Evolutionary conservation across 2,113 vertebrate species (phyloP), one percentile per base, ranked within the genome.

Genomic region (Gila orcuttii): DNA sequence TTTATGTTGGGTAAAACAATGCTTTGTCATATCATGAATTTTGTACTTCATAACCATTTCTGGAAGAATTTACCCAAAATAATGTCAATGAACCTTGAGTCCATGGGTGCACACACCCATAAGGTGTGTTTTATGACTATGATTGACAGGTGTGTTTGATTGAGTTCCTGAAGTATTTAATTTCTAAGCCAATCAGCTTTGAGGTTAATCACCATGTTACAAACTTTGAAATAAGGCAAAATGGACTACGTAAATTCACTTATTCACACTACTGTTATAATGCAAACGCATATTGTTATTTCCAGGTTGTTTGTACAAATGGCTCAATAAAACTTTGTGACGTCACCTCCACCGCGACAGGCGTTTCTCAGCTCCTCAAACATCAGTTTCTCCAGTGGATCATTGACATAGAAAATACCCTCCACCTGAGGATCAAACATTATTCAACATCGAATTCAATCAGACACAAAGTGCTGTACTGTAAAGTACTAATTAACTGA

Each of bases 361-460:
- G 98, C 96, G 57, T 99, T 99, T 66, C 97, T 94, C 69, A 99
- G 93, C 91, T 99, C 98, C 89, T 99, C 98, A 59, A 99, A 99
- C 95, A 99, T 99, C 88, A 99, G 86, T 73, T 99, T 99, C 93
- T 99, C 97, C 92, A 99, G 94, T 0, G 97, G 87, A 0, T 99
- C 98, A 28, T 99, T 99, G 60, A 99, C 97, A 25, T 98, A 99
- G 92, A 99, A 99, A 1, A 96, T 94, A 0, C 98, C 98, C 87
- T 99, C 98, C 76, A 99, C 98, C 98, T 99, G n/a, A 11, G 6
- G 4, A 36, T 3, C 8, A 75, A 17, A 66, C 55, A 33, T 39
- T 4, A 25, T 47, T 68, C 31, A 19, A 7, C 45, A 76, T 52
- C 28, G 28, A 39, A 23, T n/a, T 64, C 62, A 71, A 23, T 5